Base-by-base conservation (phyloP, 1,140 invertebrate genomes). In the Penaeus chinensis region DNA sequence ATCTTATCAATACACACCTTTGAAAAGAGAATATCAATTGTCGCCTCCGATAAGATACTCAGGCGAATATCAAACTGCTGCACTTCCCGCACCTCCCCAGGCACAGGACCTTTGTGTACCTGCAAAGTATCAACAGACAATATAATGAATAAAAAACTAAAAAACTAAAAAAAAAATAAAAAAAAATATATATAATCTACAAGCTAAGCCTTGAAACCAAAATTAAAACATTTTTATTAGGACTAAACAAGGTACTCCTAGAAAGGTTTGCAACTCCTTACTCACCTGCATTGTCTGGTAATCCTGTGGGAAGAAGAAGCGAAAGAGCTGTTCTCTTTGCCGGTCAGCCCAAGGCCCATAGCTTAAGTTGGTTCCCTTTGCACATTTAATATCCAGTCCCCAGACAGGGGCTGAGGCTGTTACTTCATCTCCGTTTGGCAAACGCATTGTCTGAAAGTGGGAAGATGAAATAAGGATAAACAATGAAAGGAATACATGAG, bases 331-430 rank as follows among this genome's bases (percentile, higher is more conserved):
- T 92, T 99, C 98, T 86, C 98, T 94, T 92, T 99, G 98, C 69
- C 98, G 94, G 92, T 99, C 98, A 11, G 98, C 94, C 94, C 94
- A 95, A 8, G 99, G 98, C 3, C 98, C 98, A 91, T 99, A 99
- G 92, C 97, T 98, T 90, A 99, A 98, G 92, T 99, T 97, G 66
- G 98, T 99, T 37, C 96, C 98, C 93, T 99, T 98, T 3, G 98
- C 97, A 93, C 98, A 99, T 92, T 98, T 98, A 27, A 99, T 96
- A 92, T 98, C 97, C 8, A 99, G 95, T 4, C 97, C 97, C 96
- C 97, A 98, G 89, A 97, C 96, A 0, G 98, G 98, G 22, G 97
- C 96, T 87, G 96, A 96, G 22, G 96, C 96, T 91, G 97, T 96
- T 11, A 98, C 96, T 79, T 97, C 95, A 92, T 99, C 97, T 0